These are phyloP conservation scores for Delphinapterus leucas DNA, from an alignment of 2,113 vertebrate genomes.

Conservation along the genomic window DNA sequence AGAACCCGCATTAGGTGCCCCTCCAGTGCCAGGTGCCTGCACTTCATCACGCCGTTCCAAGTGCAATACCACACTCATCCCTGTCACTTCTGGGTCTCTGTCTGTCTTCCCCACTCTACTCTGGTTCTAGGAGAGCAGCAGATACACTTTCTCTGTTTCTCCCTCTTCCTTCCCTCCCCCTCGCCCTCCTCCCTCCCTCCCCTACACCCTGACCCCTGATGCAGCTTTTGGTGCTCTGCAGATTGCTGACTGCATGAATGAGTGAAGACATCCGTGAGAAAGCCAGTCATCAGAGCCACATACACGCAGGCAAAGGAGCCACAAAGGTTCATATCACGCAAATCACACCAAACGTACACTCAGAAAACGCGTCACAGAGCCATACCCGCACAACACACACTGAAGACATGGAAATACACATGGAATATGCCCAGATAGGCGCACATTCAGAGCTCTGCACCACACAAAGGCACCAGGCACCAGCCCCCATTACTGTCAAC, in stretches of 20 bases:
- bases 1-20: accelerated
- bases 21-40: accelerated
- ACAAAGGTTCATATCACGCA: neutral
- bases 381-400: neutral
- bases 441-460: neutral
- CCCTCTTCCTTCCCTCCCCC: neutral
- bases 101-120: neutral
- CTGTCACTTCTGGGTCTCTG: neutral
- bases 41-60: accelerated
- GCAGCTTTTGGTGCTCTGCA: too few species aligned
- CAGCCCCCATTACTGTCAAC: neutral
- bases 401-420: neutral
- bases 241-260: neutral
- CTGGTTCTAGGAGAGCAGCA: neutral
- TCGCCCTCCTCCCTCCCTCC: accelerated
- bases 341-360: accelerated
- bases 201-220: neutral
- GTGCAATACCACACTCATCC: neutral
- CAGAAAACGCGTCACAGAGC: neutral
- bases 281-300: neutral
- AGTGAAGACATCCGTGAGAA: neutral
- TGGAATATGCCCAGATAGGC: neutral
- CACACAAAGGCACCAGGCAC: neutral
- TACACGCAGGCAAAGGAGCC: neutral
- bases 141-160: neutral